These are phyloP conservation scores for Bombus terrestris DNA, from an alignment of 1,140 invertebrate genomes.

Conservation along the genomic window DNA sequence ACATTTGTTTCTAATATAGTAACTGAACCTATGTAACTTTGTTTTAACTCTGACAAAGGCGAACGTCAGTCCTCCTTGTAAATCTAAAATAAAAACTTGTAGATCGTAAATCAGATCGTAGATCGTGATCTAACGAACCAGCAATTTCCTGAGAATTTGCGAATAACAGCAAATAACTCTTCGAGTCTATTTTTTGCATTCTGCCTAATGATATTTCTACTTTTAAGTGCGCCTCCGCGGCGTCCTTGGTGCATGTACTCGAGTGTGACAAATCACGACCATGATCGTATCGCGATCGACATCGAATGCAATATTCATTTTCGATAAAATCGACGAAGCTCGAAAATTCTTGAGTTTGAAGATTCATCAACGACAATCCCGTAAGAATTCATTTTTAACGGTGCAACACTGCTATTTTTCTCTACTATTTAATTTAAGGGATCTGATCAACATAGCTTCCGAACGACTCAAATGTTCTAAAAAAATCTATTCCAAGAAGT, in stretches of 20 bases:
- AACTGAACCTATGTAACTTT: no score
- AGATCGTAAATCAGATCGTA: conserved; percentile 10
- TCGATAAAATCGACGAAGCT: no score
- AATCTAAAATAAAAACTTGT: neutral
- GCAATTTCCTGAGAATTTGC: conserved; percentile 32
- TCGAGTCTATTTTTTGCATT: neutral
- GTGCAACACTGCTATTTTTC: no score
- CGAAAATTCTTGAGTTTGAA: neutral
- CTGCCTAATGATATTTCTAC: conserved; percentile 35
- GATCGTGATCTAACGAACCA: conserved; percentile 17
- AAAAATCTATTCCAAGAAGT: no score
- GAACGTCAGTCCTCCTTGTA: neutral
- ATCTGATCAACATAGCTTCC: no score
- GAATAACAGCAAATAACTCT: neutral
- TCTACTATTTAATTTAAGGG: no score
- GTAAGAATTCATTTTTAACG: no score
- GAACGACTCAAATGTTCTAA: no score
- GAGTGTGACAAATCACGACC: conserved; percentile 50
- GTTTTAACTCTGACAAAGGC: no score
- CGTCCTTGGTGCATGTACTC: conserved; percentile 52
- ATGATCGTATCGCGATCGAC: conserved; percentile 4
- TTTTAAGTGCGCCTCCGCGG: neutral
- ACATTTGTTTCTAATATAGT: no score
- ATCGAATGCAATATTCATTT: neutral
- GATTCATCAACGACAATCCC: no score